phyloP scores from a whole-genome alignment of 2,888 invertebrate genomes.

The Melinaea menophilus region DNA sequence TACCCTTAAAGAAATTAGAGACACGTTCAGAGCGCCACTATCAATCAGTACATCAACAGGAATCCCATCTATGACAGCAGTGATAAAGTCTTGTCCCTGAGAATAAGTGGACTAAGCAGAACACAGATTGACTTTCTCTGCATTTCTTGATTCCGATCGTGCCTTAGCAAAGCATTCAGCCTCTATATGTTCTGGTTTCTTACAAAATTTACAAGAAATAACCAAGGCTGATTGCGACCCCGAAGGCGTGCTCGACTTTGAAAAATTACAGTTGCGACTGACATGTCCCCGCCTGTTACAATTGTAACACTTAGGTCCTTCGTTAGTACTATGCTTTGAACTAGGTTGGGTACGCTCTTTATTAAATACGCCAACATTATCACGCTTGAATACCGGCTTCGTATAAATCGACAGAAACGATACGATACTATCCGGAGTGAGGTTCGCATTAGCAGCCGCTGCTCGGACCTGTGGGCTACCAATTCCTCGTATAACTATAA shows the following conservation, averaged over 20 bases:
- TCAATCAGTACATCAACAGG: too few relatives aligned
- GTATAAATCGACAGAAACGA: too few relatives aligned
- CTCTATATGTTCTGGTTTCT: conserved; percentile 10
- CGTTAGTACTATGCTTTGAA: neutral
- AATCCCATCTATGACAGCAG: too few relatives aligned
- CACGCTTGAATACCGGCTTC: too few relatives aligned
- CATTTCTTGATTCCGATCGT: neutral
- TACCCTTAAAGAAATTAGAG: too few relatives aligned
- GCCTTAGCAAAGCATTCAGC: conserved; percentile 5
- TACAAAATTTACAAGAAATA: conserved; percentile 13
- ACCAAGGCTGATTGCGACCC: neutral
- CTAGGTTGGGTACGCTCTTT: too few relatives aligned
- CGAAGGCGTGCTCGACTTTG: neutral
- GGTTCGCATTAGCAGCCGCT: too few relatives aligned
- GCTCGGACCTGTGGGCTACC: neutral
- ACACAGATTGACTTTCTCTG: too few relatives aligned
- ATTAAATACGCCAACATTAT: too few relatives aligned
- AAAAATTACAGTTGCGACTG: neutral
- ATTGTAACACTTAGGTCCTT: conserved; percentile 4
- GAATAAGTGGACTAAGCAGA: neutral
- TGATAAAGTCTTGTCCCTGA: too few relatives aligned
- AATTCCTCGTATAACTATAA: conserved; percentile 12
- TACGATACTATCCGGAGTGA: too few relatives aligned
- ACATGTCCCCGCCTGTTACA: neutral
- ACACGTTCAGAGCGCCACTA: too few relatives aligned